Conservation (phyloP, 2,113 vertebrate species). For the Saguinus imperator region DNA sequence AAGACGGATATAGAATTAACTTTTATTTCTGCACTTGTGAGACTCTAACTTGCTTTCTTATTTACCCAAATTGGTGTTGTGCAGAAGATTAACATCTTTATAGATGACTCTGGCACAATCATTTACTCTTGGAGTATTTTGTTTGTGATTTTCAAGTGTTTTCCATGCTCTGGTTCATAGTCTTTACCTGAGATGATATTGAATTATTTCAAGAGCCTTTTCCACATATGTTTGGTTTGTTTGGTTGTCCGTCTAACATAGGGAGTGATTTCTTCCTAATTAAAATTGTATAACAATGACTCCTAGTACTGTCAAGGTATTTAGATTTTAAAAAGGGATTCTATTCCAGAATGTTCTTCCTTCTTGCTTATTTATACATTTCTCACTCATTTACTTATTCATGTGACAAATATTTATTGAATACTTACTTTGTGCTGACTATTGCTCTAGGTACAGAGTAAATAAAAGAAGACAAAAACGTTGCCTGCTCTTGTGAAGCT, state of each 20-base stretch:
- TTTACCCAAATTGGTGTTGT: not conserved
- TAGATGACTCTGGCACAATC: not conserved
- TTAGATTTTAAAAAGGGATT: not conserved
- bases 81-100: slow-evolving; percentile 1
- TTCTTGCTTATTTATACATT: not conserved
- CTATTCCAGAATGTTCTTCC: not conserved
- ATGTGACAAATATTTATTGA: slow-evolving; percentile 45
- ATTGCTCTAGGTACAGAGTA: not conserved
- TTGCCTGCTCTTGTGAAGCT: not conserved
- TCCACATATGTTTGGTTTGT: not conserved
- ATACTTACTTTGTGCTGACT: not conserved
- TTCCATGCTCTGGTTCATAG: not conserved
- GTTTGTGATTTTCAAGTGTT: not conserved
- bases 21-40: not conserved
- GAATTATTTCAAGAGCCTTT: not conserved
- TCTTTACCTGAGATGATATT: not conserved
- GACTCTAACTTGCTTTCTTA: not conserved
- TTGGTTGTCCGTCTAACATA: not conserved
- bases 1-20: not conserved
- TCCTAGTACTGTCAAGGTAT: not conserved
- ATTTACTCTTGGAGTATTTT: not conserved
- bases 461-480: not conserved
- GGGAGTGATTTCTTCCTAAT: not conserved
- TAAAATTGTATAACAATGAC: not conserved
- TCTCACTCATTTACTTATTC: not conserved